Conservation (phyloP, 2,113 vertebrate species). For the Ciconia maguari region DNA sequence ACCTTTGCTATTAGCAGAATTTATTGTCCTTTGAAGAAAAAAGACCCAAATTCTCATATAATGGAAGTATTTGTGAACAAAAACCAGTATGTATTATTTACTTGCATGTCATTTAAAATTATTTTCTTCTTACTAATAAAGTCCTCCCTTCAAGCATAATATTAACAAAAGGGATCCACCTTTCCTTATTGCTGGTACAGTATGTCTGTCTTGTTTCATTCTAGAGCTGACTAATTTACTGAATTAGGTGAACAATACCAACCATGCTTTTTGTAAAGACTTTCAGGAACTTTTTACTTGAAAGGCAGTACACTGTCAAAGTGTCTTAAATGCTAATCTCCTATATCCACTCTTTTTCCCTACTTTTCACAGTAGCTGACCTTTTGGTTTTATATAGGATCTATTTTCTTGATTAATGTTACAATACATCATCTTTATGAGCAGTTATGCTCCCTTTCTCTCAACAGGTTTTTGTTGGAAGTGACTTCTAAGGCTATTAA, state of each 20-base stretch:
- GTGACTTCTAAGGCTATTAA: slow-evolving; percentile 14
- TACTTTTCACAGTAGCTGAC: background rate
- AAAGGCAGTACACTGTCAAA: background rate
- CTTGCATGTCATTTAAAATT: background rate
- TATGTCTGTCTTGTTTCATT: background rate
- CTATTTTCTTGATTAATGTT: slow-evolving; percentile 9
- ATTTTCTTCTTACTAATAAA: background rate
- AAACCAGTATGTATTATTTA: background rate
- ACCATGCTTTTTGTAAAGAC: background rate
- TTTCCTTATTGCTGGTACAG: background rate
- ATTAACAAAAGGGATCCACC: background rate
- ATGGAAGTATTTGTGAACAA: background rate
- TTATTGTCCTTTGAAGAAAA: background rate
- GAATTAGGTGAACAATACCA: background rate
- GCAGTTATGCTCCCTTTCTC: slow-evolving; percentile 3
- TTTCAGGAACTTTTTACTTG: background rate
- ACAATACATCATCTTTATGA: background rate
- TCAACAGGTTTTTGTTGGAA: slow-evolving; percentile 33
- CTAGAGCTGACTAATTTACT: background rate
- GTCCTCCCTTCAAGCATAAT: background rate
- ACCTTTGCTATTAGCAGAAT: background rate
- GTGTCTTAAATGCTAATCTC: background rate
- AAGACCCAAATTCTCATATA: background rate
- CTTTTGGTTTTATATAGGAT: background rate
- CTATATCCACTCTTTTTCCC: background rate